These are phyloP conservation scores for Lepisosteus oculatus DNA, from an alignment of 2,113 vertebrate genomes.

Conservation along the genomic window DNA sequence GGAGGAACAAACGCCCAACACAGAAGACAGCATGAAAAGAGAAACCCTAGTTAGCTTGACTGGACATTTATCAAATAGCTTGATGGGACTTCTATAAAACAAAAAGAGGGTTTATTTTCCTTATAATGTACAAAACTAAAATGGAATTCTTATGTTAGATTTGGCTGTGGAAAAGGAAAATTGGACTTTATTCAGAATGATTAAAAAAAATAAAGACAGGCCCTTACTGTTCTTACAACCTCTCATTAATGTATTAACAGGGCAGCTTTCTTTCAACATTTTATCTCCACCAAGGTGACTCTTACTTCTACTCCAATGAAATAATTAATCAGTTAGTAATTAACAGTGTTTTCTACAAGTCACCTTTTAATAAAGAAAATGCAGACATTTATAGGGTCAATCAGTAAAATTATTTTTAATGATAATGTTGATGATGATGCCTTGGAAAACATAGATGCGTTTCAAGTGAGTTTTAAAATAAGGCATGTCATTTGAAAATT, in stretches of 20 bases:
- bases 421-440: too few species aligned
- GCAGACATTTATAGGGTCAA: too few species aligned
- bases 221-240: background rate
- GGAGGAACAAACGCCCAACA: conserved; percentile 78
- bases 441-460: too few species aligned
- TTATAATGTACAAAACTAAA: background rate
- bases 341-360: too few species aligned
- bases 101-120: background rate
- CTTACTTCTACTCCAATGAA: too few species aligned
- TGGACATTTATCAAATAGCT: conserved; percentile 43
- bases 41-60: conserved; percentile 71
- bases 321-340: too few species aligned
- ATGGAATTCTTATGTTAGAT: too few species aligned
- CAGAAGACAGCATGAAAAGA: conserved; percentile 75
- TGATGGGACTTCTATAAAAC: conserved; percentile 7
- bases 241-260: background rate
- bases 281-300: too few species aligned
- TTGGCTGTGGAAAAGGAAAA: background rate
- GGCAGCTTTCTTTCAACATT: background rate
- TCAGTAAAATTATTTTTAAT: too few species aligned
- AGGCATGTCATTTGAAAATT: too few species aligned
- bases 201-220: background rate
- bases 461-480: too few species aligned
- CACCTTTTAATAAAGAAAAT: too few species aligned
- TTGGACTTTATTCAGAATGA: background rate